Percentiles rank a stretch among this genome's conserved stretches.
phyloP scores from a whole-genome alignment of 2,888 invertebrate species.

The Drosophila nr. medialis region DNA sequence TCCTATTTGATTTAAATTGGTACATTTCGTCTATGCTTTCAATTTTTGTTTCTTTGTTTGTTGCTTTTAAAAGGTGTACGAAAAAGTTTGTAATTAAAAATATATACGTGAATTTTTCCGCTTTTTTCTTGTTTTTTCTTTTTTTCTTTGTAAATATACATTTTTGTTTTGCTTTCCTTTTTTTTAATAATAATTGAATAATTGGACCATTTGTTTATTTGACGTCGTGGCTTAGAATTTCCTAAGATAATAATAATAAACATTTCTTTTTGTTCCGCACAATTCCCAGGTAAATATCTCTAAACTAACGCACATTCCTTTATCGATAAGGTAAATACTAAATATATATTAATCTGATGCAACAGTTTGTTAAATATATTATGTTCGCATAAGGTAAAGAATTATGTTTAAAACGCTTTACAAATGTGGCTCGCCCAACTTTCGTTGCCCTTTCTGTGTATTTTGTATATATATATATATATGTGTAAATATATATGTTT shows the following conservation, averaged over 20 bases:
- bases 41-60: constrained; percentile 25
- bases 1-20: constrained; percentile 75
- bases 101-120: constrained; percentile 46
- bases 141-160: constrained; percentile 55
- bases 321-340: constrained; percentile 48
- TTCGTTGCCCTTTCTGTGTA: constrained; percentile 55
- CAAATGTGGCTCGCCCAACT: constrained; percentile 59
- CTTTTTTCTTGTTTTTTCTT: not conserved
- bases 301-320: constrained; percentile 56
- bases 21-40: constrained; percentile 55
- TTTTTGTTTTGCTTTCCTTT: constrained; percentile 31
- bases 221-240: constrained; percentile 65
- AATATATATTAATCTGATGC: constrained; percentile 53
- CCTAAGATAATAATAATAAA: constrained; percentile 51
- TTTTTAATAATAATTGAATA: constrained; percentile 71
- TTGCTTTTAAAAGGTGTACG: constrained; percentile 64
- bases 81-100: constrained; percentile 64
- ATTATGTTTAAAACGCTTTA: constrained; percentile 67
- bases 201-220: constrained; percentile 78
- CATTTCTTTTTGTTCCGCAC: constrained; percentile 66
- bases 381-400: constrained; percentile 26
- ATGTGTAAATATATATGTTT: constrained; percentile 37
- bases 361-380: constrained; percentile 54
- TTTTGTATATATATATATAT: constrained; percentile 20
- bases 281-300: constrained; percentile 69